Percentiles rank a stretch among this genome's conserved stretches.
These are phyloP conservation scores for Pandemis corylana DNA, from an alignment of 2,888 invertebrate species.

Conservation along the genomic window DNA sequence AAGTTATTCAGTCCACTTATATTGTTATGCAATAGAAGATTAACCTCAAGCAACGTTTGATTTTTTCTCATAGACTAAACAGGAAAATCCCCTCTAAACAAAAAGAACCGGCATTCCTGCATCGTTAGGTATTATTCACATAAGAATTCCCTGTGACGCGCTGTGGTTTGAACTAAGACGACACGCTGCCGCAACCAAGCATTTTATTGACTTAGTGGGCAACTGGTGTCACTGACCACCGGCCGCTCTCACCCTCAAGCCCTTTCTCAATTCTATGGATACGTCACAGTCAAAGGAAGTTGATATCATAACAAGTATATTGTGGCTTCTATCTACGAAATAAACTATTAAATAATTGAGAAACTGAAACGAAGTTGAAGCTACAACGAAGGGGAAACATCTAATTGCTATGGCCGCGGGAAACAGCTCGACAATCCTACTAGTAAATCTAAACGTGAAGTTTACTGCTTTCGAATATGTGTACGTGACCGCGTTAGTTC, in stretches of 20 bases:
- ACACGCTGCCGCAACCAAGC: neutral
- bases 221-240: neutral
- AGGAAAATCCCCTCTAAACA: neutral
- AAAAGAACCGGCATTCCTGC: neutral
- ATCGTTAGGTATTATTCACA: neutral
- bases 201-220: neutral
- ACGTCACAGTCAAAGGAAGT: no score
- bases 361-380: neutral
- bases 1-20: neutral
- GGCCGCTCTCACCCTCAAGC: neutral
- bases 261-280: no score
- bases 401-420: neutral
- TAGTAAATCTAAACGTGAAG: constrained; percentile 8
- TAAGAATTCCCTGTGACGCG: constrained; percentile 1
- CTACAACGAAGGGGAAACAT: neutral
- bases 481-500: constrained; percentile 14
- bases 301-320: neutral
- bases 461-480: constrained; percentile 29
- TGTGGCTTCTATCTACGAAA: neutral
- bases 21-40: neutral
- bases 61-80: neutral
- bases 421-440: neutral
- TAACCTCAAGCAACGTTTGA: neutral
- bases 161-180: neutral
- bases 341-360: neutral